Evolutionary conservation across 2,888 invertebrate genomes (phyloP).

Genomic region (Caenorhabditis angaria): DNA sequence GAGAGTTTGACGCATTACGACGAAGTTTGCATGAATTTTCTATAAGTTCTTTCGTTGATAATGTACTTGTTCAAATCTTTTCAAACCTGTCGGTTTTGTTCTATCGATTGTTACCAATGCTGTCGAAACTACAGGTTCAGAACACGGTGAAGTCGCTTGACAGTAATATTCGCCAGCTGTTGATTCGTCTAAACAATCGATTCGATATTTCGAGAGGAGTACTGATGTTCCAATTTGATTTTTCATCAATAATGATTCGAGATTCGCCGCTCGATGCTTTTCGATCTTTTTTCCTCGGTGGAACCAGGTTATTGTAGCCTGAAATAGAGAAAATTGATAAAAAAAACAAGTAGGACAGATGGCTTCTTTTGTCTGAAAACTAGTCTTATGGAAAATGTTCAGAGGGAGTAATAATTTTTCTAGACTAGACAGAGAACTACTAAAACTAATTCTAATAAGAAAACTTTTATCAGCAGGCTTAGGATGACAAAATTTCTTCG

Average conservation of each 20-base stretch:
- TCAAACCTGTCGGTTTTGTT: background rate
- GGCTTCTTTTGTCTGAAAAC: too few species aligned
- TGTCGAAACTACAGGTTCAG: constrained; percentile 34
- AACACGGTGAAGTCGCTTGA: constrained; percentile 44
- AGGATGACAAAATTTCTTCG: too few species aligned
- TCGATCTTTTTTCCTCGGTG: constrained; percentile 41
- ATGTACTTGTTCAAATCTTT: background rate
- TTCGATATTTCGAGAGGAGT: constrained; percentile 34
- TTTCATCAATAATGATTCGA: constrained; percentile 31
- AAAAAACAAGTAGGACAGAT: too few species aligned
- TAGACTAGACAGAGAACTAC: too few species aligned
- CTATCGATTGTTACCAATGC: constrained; percentile 24
- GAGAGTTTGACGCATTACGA: background rate
- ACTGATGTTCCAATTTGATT: constrained; percentile 40
- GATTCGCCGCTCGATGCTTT: constrained; percentile 29
- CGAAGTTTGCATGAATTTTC: constrained; percentile 16
- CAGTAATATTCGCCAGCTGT: constrained; percentile 49
- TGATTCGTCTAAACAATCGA: constrained; percentile 42
- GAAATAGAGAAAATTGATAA: background rate
- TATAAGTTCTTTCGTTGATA: constrained; percentile 5
- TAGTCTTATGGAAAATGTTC: too few species aligned
- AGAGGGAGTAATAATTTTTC: too few species aligned
- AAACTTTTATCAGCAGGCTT: too few species aligned
- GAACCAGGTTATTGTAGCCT: constrained; percentile 44
- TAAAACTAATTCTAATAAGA: too few species aligned